These are phyloP conservation scores for Rhizoglyphus robini DNA, from an alignment of 1,140 invertebrate species.

Conservation along the genomic window DNA sequence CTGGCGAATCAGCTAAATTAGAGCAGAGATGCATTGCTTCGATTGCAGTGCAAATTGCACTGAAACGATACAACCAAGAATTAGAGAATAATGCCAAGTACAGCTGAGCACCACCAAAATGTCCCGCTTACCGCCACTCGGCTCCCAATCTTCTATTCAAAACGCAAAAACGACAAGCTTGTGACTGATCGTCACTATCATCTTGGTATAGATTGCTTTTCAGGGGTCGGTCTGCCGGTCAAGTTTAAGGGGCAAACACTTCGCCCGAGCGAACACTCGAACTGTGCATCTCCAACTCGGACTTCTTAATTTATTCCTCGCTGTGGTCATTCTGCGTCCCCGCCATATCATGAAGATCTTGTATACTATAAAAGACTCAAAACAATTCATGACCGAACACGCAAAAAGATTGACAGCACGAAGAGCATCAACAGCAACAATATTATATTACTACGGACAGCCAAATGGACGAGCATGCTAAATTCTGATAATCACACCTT, in stretches of 20 bases:
- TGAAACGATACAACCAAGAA: no score
- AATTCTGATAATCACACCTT: no score
- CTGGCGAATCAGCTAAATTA: no score
- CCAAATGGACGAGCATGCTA: no score
- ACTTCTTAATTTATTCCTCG: conserved; percentile 96
- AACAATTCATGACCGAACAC: conserved; percentile 65
- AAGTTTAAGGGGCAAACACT: conserved; percentile 87
- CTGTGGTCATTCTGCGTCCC: conserved; percentile 98
- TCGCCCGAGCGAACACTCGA: conserved; percentile 39
- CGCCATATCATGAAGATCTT: conserved; percentile 97
- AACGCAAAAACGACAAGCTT: conserved; percentile 90
- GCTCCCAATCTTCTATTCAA: conserved; percentile 96
- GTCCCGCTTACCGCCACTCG: no score
- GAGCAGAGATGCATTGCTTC: no score
- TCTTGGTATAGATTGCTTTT: conserved; percentile 89
- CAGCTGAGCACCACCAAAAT: no score
- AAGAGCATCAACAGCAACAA: neutral
- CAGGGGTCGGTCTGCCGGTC: conserved; percentile 90
- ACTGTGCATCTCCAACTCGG: conserved; percentile 79
- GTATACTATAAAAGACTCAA: conserved; percentile 96
- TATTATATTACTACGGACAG: no score
- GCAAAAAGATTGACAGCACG: conserved; percentile 43
- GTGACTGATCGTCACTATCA: conserved; percentile 88
- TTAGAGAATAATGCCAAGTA: no score
- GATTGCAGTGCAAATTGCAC: no score